Evolutionary conservation across 92 coral and sea anemone species (phyloP).

Genomic region (Bergia sp.): DNA sequence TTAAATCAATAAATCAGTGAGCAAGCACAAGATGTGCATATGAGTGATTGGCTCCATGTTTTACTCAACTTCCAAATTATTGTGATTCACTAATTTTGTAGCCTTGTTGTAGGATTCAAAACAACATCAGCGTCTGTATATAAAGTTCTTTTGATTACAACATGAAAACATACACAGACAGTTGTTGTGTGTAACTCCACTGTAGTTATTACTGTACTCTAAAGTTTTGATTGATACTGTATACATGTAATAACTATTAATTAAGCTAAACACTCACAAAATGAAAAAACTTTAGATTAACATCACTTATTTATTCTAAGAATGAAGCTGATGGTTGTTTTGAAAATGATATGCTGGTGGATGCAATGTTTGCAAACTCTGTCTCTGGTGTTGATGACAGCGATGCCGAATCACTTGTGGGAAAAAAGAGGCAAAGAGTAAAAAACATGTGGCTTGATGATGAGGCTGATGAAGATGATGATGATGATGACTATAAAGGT

Average conservation of each 20-base stretch:
- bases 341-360: conserved; percentile 59
- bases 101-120: too few relatives aligned
- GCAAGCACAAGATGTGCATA: too few relatives aligned
- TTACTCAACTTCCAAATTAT: too few relatives aligned
- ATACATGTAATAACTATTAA: background rate
- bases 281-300: too few relatives aligned
- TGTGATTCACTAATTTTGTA: too few relatives aligned
- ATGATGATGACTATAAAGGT: conserved; percentile 95
- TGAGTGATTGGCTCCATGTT: too few relatives aligned
- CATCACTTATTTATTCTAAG: conserved; percentile 20
- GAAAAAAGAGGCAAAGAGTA: conserved; percentile 75
- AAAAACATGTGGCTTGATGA: conserved; percentile 93
- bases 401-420: conserved; percentile 86
- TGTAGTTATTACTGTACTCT: background rate
- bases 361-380: conserved; percentile 45
- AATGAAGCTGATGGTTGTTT: conserved; percentile 38
- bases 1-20: too few relatives aligned
- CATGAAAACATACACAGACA: too few relatives aligned
- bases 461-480: conserved; percentile 94
- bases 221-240: too few relatives aligned
- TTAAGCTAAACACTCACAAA: background rate
- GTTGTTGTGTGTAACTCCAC: too few relatives aligned
- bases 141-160: too few relatives aligned
- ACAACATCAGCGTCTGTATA: too few relatives aligned
- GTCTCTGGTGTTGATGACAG: conserved; percentile 71